Percentiles rank a stretch among this genome's conserved stretches.
Conservation (phyloP, 2,888 invertebrate genomes). For the Leptinotarsa tumamoca region DNA sequence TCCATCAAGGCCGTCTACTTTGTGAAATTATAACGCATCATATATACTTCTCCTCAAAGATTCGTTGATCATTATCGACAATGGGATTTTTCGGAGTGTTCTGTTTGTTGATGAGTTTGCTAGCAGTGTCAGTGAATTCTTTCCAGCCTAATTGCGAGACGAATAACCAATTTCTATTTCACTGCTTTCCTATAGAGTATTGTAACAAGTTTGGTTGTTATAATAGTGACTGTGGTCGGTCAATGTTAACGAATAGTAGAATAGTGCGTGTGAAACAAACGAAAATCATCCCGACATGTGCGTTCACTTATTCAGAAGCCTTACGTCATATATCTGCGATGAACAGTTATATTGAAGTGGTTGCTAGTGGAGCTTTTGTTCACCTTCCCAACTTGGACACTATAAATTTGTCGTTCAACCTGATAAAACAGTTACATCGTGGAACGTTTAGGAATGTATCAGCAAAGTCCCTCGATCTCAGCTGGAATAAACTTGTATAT, state of each 20-base stretch:
- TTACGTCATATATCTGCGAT: conserved; percentile 33
- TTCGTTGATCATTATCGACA: no score
- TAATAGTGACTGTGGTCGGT: conserved; percentile 27
- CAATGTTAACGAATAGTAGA: neutral
- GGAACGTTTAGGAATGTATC: conserved; percentile 39
- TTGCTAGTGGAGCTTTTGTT: conserved; percentile 37
- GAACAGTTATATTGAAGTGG: conserved; percentile 35
- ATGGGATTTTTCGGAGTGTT: no score
- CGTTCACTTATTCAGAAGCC: conserved; percentile 27
- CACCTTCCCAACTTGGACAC: conserved; percentile 32
- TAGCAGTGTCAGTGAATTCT: neutral
- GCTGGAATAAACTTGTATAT: conserved; percentile 44
- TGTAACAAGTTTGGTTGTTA: conserved; percentile 25
- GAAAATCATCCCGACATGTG: conserved; percentile 42
- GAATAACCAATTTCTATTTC: conserved; percentile 37
- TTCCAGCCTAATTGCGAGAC: conserved; percentile 34
- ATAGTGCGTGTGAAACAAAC: conserved; percentile 38
- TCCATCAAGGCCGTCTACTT: no score
- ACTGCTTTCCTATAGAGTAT: conserved; percentile 35
- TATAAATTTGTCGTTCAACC: conserved; percentile 38
- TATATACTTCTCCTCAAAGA: no score
- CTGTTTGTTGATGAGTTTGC: no score
- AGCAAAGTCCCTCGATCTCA: conserved; percentile 34
- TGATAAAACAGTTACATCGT: conserved; percentile 36
- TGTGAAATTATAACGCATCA: no score